Base-by-base conservation (phyloP, 1,140 invertebrate species). In the Drosophila rhopaloa region DNA sequence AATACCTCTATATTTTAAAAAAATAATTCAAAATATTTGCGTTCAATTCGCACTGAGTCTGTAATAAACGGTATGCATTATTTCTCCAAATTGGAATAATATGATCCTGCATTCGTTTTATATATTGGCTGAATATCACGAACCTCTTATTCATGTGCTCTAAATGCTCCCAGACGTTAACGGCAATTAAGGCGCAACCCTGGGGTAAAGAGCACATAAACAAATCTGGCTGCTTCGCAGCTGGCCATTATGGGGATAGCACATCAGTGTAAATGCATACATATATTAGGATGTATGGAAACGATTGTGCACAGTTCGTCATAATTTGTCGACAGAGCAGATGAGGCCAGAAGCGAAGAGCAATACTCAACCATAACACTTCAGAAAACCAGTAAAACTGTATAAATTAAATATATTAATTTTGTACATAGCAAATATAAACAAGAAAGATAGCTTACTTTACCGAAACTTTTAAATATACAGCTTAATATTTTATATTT, bases 141-240 rank as follows among this genome's bases (percentile, higher is more conserved):
- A 14, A 43, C n/a, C 35, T 14, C 35, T 40, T 48, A 79, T 71
- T 78, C 51, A 66, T 55, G 66, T 32, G 14, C 43, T 38, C 59
- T 47, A 67, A 79, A 56, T 54, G 76, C 27, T 19, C 56, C 48
- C 27, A 10, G 59, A 47, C 77, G 38, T 55, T 54, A 66, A 81
- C 54, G 73, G 47, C 38, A 27, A 59, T 66, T 66, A 63, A 65
- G 61, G 14, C 43, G 41, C 41, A 82, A 65, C 79, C 67, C 74
- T 82, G 75, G 78, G 72, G 68, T 74, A 74, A 82, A 82, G 78
- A 48, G 74, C 68, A 62, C 68, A 81, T 82, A 82, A 82, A 82
- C 57, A 74, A 78, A 58, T 46, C 46, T 70, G 67, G 44, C 27
- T 54, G 24, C 61, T 59, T 29, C 51, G 48, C 56, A 72, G 53